phyloP scores from a whole-genome alignment of 1,140 invertebrate species.

The Adoxophyes honmai region DNA sequence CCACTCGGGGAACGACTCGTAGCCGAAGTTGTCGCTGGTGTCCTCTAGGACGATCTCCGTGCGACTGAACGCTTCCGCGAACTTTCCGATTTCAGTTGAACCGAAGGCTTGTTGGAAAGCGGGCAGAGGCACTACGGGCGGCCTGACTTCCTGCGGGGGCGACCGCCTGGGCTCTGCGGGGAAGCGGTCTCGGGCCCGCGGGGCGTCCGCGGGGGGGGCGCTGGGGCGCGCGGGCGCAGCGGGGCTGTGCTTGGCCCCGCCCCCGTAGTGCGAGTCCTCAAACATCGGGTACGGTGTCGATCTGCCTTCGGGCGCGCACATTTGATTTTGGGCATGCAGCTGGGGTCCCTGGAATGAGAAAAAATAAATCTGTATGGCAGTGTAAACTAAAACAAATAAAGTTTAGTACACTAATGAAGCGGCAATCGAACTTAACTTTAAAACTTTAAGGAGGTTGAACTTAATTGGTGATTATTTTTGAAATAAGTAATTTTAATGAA shows the following conservation, averaged over 20 bases:
- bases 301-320: constrained; percentile 47
- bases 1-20: constrained; percentile 66
- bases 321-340: constrained; percentile 39
- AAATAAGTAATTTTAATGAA: too few species aligned
- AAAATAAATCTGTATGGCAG: not conserved
- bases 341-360: constrained; percentile 44
- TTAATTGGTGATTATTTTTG: too few species aligned
- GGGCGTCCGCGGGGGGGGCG: constrained; percentile 27
- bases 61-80: constrained; percentile 79
- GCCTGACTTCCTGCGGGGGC: constrained; percentile 47
- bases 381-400: too few species aligned
- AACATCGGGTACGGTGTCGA: constrained; percentile 54
- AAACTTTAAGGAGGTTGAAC: too few species aligned
- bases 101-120: constrained; percentile 88
- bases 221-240: constrained; percentile 18
- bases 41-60: constrained; percentile 58
- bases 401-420: too few species aligned
- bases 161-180: constrained; percentile 36
- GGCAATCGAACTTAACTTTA: too few species aligned
- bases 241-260: constrained; percentile 26
- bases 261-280: constrained; percentile 43
- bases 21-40: constrained; percentile 45
- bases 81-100: constrained; percentile 86
- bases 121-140: constrained; percentile 78
- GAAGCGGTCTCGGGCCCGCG: constrained; percentile 29